Evolutionary conservation across 2,888 invertebrate genomes (phyloP).

Genomic region (Cylindroiulus punctatus): DNA sequence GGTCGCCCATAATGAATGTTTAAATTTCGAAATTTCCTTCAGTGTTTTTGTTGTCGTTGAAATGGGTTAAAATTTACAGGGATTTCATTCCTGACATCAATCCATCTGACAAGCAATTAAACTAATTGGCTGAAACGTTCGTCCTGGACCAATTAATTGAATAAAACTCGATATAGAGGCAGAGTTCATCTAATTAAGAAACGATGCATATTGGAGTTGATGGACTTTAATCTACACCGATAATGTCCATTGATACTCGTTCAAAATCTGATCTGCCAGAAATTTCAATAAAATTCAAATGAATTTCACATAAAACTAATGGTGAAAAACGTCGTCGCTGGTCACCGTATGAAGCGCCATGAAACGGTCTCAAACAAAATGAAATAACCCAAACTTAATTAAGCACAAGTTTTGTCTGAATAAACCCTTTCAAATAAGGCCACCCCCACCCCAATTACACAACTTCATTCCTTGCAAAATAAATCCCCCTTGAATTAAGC

Average conservation of each 20-base stretch:
- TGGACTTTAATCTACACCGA: not conserved
- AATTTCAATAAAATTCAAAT: not conserved
- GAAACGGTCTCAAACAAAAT: not conserved
- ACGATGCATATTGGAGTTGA: not conserved
- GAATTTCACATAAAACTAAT: not conserved
- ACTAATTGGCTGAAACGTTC: not conserved
- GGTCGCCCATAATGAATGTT: too few relatives aligned
- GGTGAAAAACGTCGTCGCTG: not conserved
- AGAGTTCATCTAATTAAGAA: constrained; percentile 11
- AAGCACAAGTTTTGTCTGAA: not conserved
- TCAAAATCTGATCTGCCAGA: not conserved
- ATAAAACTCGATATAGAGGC: not conserved
- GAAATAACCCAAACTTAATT: not conserved
- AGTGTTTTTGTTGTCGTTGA: too few relatives aligned
- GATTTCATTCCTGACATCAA: not conserved
- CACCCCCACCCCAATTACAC: not conserved
- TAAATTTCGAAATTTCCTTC: too few relatives aligned
- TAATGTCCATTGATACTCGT: not conserved
- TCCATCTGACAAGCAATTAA: not conserved
- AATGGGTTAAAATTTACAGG: not conserved
- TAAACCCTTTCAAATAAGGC: not conserved
- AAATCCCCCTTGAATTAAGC: not conserved
- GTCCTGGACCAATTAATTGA: constrained; percentile 3
- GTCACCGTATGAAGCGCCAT: not conserved
- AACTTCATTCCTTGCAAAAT: not conserved